phyloP scores from a whole-genome alignment of 2,888 invertebrate genomes.

The Sympetrum striolatum region DNA sequence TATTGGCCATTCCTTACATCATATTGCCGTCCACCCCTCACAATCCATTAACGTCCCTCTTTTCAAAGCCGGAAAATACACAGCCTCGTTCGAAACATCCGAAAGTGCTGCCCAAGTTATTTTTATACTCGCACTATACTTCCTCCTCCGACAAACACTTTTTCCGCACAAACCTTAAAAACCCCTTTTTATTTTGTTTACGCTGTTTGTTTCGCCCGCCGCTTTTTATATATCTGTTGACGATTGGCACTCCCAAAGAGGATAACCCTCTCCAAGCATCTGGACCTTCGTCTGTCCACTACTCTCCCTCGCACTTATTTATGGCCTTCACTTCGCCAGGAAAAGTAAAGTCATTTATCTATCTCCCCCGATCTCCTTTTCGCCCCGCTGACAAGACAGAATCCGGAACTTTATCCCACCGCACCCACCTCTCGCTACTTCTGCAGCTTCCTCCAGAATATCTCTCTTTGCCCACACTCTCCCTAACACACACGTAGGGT shows the following conservation, averaged over 20 bases:
- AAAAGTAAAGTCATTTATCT: conserved; percentile 41
- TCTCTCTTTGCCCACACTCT: not conserved
- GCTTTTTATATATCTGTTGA: conserved; percentile 39
- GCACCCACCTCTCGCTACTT: not conserved
- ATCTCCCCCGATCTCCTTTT: conserved; percentile 25
- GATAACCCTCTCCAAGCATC: not conserved
- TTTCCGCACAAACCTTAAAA: conserved; percentile 25
- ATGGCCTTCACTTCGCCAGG: conserved; percentile 28
- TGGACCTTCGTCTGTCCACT: conserved; percentile 18
- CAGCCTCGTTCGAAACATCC: not conserved
- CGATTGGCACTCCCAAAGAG: conserved; percentile 14
- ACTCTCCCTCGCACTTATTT: not conserved
- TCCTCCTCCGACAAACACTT: conserved; percentile 34
- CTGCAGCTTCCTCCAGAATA: not conserved
- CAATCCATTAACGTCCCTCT: not conserved
- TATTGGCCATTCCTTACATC: too few species aligned
- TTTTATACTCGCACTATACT: conserved; percentile 25
- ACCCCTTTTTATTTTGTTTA: conserved; percentile 39
- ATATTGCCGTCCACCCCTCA: not conserved
- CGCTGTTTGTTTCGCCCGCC: conserved; percentile 31
- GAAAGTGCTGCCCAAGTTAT: conserved; percentile 40
- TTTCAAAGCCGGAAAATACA: not conserved
- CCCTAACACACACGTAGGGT: not conserved
- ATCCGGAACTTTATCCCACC: conserved; percentile 39
- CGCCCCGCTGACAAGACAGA: conserved; percentile 40